Evolutionary conservation across 2,113 vertebrate species (phyloP), one percentile per base, ranked within the genome.

Genomic region (Oxygymnocypris stewartii): DNA sequence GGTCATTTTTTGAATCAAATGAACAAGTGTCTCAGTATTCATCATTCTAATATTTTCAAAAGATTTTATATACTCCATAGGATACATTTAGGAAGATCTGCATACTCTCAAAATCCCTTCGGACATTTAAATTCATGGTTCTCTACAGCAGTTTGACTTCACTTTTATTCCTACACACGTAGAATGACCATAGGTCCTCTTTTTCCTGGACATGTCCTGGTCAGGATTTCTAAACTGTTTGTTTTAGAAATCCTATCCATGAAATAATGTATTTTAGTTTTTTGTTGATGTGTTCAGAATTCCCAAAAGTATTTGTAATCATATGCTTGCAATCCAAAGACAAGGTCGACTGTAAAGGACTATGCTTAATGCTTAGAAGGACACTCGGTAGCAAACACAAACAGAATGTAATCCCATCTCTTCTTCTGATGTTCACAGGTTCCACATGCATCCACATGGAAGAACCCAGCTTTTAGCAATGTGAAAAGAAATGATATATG

Each of bases 401-500:
- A 69, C 44, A 31, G 13, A 54, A 6, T 84, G 61, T 74, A 75
- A 74, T 18, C n/a, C 3, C 82, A 16, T 87, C 23, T 77, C 47
- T 81, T 88, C 76, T 28, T 91, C 91, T 88, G 28, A 16, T 28
- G 23, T 42, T 37, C 40, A 4, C 94, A 98, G 97, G 97, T 96
- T 88, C 97, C 97, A 65, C 96, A 97, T 85, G 93, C 96, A 0
- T 95, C 96, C 0, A 94, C 95, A 54, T 96, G 95, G 92, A 98
- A 98, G 92, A 96, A 97, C 78, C 96, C 96, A 0, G 97, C 98
- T 3, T 92, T 99, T 89, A 97, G 95, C 89, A 96, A 97, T n/a
- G n/a, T n/a, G n/a, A n/a, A n/a, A n/a, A n/a, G n/a, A n/a, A n/a
- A n/a, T n/a, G n/a, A n/a, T n/a, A n/a, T n/a, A n/a, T n/a, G n/a